Conservation (phyloP, 1,140 invertebrate species). For the Heliothis virescens region DNA sequence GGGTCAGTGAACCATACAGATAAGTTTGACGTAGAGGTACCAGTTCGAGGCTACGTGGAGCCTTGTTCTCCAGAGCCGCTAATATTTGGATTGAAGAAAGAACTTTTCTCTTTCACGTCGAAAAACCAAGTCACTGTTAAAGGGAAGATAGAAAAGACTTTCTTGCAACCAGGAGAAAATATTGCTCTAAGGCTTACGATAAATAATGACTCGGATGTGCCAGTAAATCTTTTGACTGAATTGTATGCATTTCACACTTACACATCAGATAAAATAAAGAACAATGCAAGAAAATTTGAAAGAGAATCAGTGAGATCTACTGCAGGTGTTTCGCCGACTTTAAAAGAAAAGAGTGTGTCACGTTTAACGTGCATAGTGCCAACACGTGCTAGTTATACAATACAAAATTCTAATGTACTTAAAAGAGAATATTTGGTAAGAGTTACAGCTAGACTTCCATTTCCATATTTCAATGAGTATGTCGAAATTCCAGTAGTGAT, state of each 20-base stretch:
- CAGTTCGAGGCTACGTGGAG: constrained; percentile 3
- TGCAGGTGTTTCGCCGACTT: neutral
- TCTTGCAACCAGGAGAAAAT: constrained; percentile 36
- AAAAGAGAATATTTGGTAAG: neutral
- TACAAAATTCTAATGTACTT: constrained; percentile 13
- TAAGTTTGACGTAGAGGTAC: constrained; percentile 25
- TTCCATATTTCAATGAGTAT: neutral
- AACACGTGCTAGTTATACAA: neutral
- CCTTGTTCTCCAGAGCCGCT: neutral
- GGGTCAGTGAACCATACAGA: neutral
- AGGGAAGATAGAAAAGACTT: constrained; percentile 10
- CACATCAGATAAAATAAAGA: neutral
- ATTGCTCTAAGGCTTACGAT: constrained; percentile 1
- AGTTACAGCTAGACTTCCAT: neutral
- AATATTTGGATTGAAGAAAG: constrained; percentile 30
- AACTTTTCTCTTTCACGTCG: neutral
- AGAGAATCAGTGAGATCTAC: neutral
- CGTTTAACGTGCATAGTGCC: neutral
- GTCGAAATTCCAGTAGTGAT: constrained; percentile 19
- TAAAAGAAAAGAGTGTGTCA: neutral
- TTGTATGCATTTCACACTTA: neutral
- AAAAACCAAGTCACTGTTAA: constrained; percentile 13
- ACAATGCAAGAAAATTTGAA: neutral
- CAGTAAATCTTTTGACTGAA: constrained; percentile 18
- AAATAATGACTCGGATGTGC: constrained; percentile 27